phyloP scores from a whole-genome alignment of 2,113 vertebrate genomes.

The Gasterosteus nipponicus region DNA sequence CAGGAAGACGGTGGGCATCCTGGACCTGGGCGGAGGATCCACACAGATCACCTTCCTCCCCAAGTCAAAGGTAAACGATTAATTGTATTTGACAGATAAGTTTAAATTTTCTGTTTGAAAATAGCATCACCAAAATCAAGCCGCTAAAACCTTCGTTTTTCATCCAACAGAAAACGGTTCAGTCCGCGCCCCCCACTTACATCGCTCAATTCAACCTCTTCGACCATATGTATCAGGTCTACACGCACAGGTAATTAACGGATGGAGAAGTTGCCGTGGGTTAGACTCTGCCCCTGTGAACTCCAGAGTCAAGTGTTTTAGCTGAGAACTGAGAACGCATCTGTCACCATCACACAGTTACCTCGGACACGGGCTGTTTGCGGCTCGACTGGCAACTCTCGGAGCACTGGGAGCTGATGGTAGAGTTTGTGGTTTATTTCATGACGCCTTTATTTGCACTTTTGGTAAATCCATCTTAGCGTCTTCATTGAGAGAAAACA shows the following conservation, averaged over 20 bases:
- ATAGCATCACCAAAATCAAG: not conserved
- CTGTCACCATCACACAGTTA: conserved; percentile 83
- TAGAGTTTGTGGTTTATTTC: conserved; percentile 61
- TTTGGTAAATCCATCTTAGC: conserved; percentile 1
- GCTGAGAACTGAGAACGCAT: conserved; percentile 15
- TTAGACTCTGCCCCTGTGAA: not conserved
- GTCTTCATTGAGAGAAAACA: not conserved
- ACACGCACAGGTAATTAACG: conserved; percentile 91
- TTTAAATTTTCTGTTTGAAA: not conserved
- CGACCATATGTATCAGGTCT: conserved; percentile 91
- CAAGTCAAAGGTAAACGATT: conserved; percentile 85
- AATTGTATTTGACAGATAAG: not conserved
- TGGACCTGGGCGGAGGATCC: conserved; percentile 97
- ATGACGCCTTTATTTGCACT: not conserved
- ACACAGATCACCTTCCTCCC: conserved; percentile 98
- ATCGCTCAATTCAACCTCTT: conserved; percentile 94
- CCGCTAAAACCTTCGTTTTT: conserved; percentile 19
- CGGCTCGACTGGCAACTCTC: conserved; percentile 90
- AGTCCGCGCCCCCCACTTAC: conserved; percentile 86
- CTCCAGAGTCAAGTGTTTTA: conserved; percentile 6
- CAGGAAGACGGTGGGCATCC: conserved; percentile 88
- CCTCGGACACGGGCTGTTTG: conserved; percentile 93
- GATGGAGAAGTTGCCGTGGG: not conserved
- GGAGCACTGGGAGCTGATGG: conserved; percentile 91
- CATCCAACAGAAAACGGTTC: conserved; percentile 87